Conservation (phyloP, 1,140 invertebrate species). For the Maniola jurtina region DNA sequence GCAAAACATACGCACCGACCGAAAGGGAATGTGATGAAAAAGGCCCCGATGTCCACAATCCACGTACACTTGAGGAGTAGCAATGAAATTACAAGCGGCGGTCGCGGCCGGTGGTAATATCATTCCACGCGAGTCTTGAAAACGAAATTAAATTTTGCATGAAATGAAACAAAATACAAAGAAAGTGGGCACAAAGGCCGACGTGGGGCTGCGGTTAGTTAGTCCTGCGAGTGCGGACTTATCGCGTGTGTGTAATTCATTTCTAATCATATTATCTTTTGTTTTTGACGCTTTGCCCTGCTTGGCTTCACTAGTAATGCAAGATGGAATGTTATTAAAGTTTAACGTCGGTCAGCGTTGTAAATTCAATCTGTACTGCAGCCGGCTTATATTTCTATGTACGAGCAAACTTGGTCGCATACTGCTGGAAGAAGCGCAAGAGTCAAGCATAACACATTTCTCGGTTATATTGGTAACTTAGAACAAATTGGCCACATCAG, state of each 20-base stretch:
- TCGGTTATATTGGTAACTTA: too few relatives aligned
- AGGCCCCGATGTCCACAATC: constrained; percentile 72
- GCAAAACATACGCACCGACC: constrained; percentile 63
- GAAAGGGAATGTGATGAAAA: constrained; percentile 76
- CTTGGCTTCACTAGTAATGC: constrained; percentile 39
- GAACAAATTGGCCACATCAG: too few relatives aligned
- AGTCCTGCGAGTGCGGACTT: constrained; percentile 48
- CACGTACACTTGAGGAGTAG: constrained; percentile 73
- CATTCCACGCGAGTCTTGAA: constrained; percentile 76
- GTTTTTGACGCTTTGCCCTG: constrained; percentile 46
- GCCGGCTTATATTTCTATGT: background rate
- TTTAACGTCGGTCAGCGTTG: constrained; percentile 15
- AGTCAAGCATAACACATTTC: too few relatives aligned
- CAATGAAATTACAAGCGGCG: constrained; percentile 70
- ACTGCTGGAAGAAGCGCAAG: background rate
- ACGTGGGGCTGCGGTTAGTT: constrained; percentile 64
- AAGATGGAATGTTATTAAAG: constrained; percentile 48
- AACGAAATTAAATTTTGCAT: constrained; percentile 79
- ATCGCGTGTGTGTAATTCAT: constrained; percentile 68
- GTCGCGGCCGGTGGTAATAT: constrained; percentile 70
- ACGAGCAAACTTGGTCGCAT: background rate
- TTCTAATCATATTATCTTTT: constrained; percentile 75
- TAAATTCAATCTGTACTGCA: background rate
- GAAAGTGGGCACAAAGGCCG: constrained; percentile 73
- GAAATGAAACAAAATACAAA: constrained; percentile 78